Evolutionary conservation across 2,888 invertebrate species (phyloP).

Genomic region (Tromatobia lineatoria): DNA sequence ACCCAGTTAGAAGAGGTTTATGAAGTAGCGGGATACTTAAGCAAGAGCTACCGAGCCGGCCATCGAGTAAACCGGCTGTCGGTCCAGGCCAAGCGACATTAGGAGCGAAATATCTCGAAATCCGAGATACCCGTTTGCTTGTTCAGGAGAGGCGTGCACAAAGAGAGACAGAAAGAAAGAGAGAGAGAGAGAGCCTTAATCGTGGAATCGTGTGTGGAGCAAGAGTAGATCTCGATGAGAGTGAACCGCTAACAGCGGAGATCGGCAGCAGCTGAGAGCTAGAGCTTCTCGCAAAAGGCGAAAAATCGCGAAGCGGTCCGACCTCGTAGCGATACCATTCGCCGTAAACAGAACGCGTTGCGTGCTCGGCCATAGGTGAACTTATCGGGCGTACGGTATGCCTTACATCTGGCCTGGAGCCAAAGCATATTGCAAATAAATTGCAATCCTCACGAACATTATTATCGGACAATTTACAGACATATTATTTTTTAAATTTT

Average conservation of each 20-base stretch:
- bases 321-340: conserved; percentile 73
- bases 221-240: conserved; percentile 1
- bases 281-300: conserved; percentile 68
- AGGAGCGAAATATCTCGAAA: conserved; percentile 65
- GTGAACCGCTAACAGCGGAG: conserved; percentile 8
- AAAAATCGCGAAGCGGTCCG: conserved; percentile 50
- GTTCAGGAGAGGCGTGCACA: background rate
- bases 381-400: conserved; percentile 24
- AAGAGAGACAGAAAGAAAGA: background rate
- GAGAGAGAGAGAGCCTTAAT: background rate
- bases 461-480: background rate
- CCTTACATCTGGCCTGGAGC: background rate
- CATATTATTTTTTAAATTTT: background rate
- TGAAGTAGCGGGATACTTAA: background rate
- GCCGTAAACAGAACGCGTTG: conserved; percentile 72
- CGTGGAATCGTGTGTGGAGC: conserved; percentile 16
- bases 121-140: conserved; percentile 58
- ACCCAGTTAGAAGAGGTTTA: background rate
- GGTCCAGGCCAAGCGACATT: conserved; percentile 50
- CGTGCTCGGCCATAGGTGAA: conserved; percentile 48
- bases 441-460: background rate
- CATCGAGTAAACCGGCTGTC: conserved; percentile 35
- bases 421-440: conserved; percentile 16
- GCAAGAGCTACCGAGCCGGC: conserved; percentile 14
- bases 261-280: conserved; percentile 2